Percentiles rank a stretch among this genome's conserved stretches.
These are phyloP conservation scores for Pyrochroa serraticornis DNA, from an alignment of 2,888 invertebrate genomes.

Conservation along the genomic window DNA sequence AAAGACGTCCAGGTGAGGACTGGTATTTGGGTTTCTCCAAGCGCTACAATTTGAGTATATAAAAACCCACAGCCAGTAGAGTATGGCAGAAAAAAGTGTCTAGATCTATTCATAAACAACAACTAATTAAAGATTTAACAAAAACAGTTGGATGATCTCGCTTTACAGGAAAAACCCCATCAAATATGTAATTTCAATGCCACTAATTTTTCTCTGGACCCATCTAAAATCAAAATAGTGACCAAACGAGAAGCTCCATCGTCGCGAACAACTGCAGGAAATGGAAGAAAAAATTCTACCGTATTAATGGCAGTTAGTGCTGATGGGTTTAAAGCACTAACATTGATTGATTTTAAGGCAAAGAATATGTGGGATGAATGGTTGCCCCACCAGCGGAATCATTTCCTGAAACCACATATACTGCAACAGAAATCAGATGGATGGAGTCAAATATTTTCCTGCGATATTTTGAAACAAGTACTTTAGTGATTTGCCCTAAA, in stretches of 20 bases:
- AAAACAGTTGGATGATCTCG: too few relatives aligned
- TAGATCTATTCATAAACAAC: conserved; percentile 35
- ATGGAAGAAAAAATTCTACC: conserved; percentile 42
- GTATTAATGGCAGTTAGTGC: conserved; percentile 33
- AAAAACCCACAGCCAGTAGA: conserved; percentile 49
- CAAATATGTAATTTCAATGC: conserved; percentile 18
- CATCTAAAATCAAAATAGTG: conserved; percentile 16
- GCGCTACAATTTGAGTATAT: conserved; percentile 43
- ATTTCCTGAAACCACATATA: conserved; percentile 22
- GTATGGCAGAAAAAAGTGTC: conserved; percentile 34
- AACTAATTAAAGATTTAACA: too few relatives aligned
- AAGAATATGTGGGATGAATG: conserved; percentile 41
- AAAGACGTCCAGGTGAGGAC: conserved; percentile 43
- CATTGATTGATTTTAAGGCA: conserved; percentile 7
- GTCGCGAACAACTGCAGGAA: too few relatives aligned
- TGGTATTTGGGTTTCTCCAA: conserved; percentile 45
- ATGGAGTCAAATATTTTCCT: conserved; percentile 42
- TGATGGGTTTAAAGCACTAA: conserved; percentile 23
- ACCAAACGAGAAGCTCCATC: conserved; percentile 22
- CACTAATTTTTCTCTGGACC: conserved; percentile 19
- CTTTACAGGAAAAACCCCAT: conserved; percentile 1
- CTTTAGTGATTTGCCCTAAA: too few relatives aligned
- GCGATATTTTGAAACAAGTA: conserved; percentile 42
- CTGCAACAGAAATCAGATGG: conserved; percentile 39
- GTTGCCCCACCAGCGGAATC: conserved; percentile 27